Evolutionary conservation across 2,113 vertebrate species (phyloP).

Genomic region (Neogobius melanostomus): DNA sequence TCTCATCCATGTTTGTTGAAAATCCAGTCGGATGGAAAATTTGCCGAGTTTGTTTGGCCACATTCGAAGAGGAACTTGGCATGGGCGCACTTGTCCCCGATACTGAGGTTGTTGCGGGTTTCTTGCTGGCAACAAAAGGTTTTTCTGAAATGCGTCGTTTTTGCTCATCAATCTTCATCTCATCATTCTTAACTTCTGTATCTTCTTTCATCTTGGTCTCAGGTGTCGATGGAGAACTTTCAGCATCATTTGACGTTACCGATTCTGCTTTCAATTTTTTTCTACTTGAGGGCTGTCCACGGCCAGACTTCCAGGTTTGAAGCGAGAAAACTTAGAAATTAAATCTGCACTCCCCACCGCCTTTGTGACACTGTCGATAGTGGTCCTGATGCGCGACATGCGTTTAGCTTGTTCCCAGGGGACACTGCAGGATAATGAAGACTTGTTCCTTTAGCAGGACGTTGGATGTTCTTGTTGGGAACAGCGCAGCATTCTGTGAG

Average conservation of each 20-base stretch:
- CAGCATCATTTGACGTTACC: background rate
- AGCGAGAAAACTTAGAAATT: conserved; percentile 84
- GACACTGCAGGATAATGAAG: background rate
- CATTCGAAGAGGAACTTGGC: conserved; percentile 16
- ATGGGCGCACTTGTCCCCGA: conserved; percentile 2
- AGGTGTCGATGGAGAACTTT: background rate
- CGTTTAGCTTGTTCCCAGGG: conserved; percentile 54
- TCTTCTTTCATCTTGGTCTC: conserved; percentile 40
- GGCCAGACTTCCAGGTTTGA: conserved; percentile 75
- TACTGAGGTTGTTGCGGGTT: conserved; percentile 15
- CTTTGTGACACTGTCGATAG: conserved; percentile 89
- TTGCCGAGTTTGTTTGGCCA: conserved; percentile 67
- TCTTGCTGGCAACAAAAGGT: conserved; percentile 50
- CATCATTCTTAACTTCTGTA: conserved; percentile 11
- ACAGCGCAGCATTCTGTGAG: conserved; percentile 24
- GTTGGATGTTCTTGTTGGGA: background rate
- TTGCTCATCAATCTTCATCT: conserved; percentile 15
- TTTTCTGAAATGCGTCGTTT: conserved; percentile 24
- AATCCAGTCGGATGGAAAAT: conserved; percentile 82
- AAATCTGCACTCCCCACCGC: conserved; percentile 88
- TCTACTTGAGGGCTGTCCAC: conserved; percentile 49
- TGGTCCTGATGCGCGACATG: conserved; percentile 94
- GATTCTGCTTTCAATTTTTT: conserved; percentile 30
- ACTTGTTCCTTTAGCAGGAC: background rate
- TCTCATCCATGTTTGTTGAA: conserved; percentile 88